A percentile compares a stretch with the other conserved stretches of the same genome.
These are phyloP conservation scores for Drosophila colorata DNA, from an alignment of 2,888 invertebrate species.

Conservation along the genomic window DNA sequence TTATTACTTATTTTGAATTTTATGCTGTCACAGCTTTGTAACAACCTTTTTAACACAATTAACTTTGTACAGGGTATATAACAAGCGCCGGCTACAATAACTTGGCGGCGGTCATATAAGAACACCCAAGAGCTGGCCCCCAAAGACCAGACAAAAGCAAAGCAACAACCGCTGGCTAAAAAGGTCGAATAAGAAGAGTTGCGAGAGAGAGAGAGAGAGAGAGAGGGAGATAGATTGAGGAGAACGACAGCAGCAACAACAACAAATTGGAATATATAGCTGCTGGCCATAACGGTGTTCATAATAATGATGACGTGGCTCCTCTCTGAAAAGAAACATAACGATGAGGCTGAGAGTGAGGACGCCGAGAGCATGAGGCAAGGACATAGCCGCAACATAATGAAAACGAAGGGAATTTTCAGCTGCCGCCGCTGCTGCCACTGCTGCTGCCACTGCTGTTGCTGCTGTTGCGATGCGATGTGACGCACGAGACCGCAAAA, in stretches of 20 bases:
- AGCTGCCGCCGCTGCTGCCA: constrained; percentile 37
- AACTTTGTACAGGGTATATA: constrained; percentile 37
- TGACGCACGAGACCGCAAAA: constrained; percentile 80
- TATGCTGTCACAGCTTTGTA: background rate
- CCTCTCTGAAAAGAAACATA: constrained; percentile 73
- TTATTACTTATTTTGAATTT: too few species aligned
- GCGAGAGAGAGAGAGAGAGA: background rate
- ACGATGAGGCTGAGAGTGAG: constrained; percentile 25
- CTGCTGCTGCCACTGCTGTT: constrained; percentile 2
- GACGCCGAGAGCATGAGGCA: constrained; percentile 44
- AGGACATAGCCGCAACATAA: constrained; percentile 80
- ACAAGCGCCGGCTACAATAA: constrained; percentile 49
- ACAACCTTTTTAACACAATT: background rate
- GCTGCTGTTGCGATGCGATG: constrained; percentile 55
- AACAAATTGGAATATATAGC: constrained; percentile 80
- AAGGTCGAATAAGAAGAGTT: constrained; percentile 56
- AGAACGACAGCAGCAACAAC: constrained; percentile 59
- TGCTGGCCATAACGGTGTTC: constrained; percentile 77
- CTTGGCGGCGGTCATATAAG: constrained; percentile 76
- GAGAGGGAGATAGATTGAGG: constrained; percentile 6
- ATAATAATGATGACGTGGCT: constrained; percentile 81
- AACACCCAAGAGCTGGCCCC: constrained; percentile 66
- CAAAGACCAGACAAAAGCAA: constrained; percentile 72
- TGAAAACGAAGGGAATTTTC: constrained; percentile 82
- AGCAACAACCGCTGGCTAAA: constrained; percentile 74